These are phyloP conservation scores for Ibycter americanus DNA, from an alignment of 2,797 vertebrate genomes.

Conservation along the genomic window DNA sequence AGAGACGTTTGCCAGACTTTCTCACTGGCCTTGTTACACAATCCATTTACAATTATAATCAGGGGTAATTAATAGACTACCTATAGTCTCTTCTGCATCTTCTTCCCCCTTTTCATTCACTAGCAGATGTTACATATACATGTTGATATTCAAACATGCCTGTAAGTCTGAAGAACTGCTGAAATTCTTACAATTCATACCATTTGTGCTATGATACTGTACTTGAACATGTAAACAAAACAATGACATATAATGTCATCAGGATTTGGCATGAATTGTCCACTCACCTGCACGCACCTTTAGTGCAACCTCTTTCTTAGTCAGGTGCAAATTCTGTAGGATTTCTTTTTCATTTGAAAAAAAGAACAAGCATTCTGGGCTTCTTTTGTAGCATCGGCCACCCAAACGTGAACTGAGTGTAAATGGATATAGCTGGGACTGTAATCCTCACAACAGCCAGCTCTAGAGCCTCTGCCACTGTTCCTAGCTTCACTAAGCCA, in stretches of 20 bases:
- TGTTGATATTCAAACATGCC: neutral
- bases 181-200: neutral
- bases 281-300: neutral
- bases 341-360: neutral
- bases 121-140: neutral
- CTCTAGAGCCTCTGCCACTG: neutral
- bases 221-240: neutral
- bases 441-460: neutral
- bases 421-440: neutral
- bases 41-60: neutral
- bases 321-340: neutral
- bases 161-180: neutral
- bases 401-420: neutral
- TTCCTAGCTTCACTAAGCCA: neutral
- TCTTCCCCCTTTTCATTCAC: neutral
- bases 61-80: neutral
- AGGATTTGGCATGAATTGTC: neutral
- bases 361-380: neutral
- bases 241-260: neutral
- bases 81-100: neutral
- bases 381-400: neutral
- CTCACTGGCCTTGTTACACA: neutral
- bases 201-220: neutral
- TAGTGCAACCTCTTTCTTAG: neutral
- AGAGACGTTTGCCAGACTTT: neutral